phyloP scores from a whole-genome alignment of 2,888 invertebrate genomes.

The Mythimna lalbum region DNA sequence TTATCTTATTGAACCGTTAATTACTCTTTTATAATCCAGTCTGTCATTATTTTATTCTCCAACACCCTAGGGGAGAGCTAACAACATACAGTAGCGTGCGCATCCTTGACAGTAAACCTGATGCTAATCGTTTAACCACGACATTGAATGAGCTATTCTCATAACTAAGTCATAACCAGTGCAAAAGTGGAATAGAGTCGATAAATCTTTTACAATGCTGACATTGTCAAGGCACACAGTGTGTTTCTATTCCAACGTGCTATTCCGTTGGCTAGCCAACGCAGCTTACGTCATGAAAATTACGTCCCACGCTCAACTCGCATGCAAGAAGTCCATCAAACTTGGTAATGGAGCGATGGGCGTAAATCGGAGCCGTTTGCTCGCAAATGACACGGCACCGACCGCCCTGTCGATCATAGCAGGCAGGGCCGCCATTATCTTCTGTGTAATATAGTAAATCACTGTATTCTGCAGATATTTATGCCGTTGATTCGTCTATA shows the following conservation, averaged over 20 bases:
- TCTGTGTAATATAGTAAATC: constrained; percentile 14
- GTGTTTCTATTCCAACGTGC: constrained; percentile 35
- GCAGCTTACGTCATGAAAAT: constrained; percentile 39
- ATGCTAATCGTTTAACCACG: too few species aligned
- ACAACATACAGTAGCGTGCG: background rate
- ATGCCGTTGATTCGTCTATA: background rate
- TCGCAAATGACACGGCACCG: constrained; percentile 46
- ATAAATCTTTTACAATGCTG: constrained; percentile 18
- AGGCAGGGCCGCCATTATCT: constrained; percentile 32
- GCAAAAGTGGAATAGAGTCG: constrained; percentile 7
- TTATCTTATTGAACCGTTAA: background rate
- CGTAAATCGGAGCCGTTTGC: constrained; percentile 51
- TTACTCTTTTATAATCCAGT: background rate
- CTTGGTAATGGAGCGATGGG: constrained; percentile 50
- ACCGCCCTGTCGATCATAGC: constrained; percentile 23
- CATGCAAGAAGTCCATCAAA: constrained; percentile 57
- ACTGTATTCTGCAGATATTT: constrained; percentile 1
- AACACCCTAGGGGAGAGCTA: background rate
- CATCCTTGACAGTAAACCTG: background rate
- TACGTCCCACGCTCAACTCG: constrained; percentile 37
- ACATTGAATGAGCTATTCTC: constrained; percentile 10
- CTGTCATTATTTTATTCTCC: background rate
- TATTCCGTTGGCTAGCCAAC: constrained; percentile 37
- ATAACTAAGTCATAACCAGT: constrained; percentile 15
- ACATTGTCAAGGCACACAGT: constrained; percentile 25